Conservation (phyloP, 2,888 invertebrate genomes). For the Galerucella pusilla region DNA sequence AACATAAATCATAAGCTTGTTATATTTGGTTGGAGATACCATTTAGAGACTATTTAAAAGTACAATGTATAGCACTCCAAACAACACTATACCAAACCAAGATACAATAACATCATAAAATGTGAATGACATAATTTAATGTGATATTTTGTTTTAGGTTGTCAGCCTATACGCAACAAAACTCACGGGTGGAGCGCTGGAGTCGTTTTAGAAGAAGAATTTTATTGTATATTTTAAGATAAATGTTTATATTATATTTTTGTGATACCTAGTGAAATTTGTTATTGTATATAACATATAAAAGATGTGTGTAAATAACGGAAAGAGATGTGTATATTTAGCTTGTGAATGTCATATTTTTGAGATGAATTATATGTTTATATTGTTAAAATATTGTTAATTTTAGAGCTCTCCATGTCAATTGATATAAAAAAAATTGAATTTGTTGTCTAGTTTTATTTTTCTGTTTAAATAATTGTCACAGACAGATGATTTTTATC, state of each 20-base stretch:
- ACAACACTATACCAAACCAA: no score
- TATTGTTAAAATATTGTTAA: slow-evolving; percentile 19
- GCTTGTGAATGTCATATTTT: slow-evolving; percentile 21
- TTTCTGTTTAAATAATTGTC: background rate
- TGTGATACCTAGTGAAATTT: slow-evolving; percentile 41
- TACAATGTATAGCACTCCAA: no score
- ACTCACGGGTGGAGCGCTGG: slow-evolving; percentile 78
- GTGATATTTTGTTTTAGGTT: slow-evolving; percentile 70
- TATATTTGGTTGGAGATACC: no score
- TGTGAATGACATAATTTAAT: slow-evolving; percentile 11
- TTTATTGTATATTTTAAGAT: slow-evolving; percentile 15
- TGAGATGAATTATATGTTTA: slow-evolving; percentile 22
- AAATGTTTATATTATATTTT: slow-evolving; percentile 25
- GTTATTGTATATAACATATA: slow-evolving; percentile 32
- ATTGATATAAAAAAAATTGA: slow-evolving; percentile 25
- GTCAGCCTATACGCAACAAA: slow-evolving; percentile 86
- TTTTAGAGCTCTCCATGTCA: slow-evolving; percentile 37
- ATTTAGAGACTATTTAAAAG: no score
- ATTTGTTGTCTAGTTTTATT: slow-evolving; percentile 32
- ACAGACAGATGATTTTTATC: no score
- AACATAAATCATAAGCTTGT: no score
- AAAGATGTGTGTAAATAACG: slow-evolving; percentile 26
- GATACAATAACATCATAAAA: no score
- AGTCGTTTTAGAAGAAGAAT: slow-evolving; percentile 54
- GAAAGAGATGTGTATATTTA: slow-evolving; percentile 17